These are phyloP conservation scores for Valencia hispanica DNA, from an alignment of 2,797 vertebrate genomes.

Conservation along the genomic window DNA sequence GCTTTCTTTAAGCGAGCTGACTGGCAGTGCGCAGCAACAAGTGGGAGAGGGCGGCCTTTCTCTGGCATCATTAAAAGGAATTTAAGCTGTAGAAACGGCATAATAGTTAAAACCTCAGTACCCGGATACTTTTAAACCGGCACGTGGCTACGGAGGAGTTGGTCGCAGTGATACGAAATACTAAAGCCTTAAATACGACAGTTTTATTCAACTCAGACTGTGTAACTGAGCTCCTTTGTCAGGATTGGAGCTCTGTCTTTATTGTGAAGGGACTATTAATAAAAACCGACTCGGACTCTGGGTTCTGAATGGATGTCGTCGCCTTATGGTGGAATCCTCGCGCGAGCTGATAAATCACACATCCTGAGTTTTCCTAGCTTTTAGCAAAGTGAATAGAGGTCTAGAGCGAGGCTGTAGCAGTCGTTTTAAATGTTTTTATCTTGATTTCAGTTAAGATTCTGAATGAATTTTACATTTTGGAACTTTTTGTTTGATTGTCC, in stretches of 20 bases:
- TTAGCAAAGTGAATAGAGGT: conserved; percentile 77
- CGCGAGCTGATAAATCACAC: conserved; percentile 36
- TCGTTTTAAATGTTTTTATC: conserved; percentile 69
- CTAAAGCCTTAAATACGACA: conserved; percentile 94
- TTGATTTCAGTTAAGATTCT: conserved; percentile 51
- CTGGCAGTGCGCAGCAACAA: not conserved
- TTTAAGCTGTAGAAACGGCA: too few species aligned
- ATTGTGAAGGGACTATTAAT: conserved; percentile 17
- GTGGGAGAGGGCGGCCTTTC: too few species aligned
- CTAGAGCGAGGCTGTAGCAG: conserved; percentile 83
- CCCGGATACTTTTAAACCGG: conserved; percentile 2
- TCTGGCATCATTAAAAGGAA: too few species aligned
- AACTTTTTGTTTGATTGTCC: conserved; percentile 66
- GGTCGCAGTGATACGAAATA: conserved; percentile 78
- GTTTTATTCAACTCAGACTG: conserved; percentile 67
- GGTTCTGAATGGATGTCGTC: conserved; percentile 12
- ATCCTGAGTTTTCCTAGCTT: conserved; percentile 71
- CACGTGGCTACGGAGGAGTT: conserved; percentile 18
- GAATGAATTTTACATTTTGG: conserved; percentile 54
- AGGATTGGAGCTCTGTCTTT: conserved; percentile 63
- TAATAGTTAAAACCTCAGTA: not conserved
- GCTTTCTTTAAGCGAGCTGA: not conserved
- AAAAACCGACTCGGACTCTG: conserved; percentile 71
- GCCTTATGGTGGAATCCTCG: conserved; percentile 27
- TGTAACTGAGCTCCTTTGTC: conserved; percentile 32